Base-by-base conservation (phyloP, 2,113 vertebrate genomes). In the Hypomesus transpacificus region DNA sequence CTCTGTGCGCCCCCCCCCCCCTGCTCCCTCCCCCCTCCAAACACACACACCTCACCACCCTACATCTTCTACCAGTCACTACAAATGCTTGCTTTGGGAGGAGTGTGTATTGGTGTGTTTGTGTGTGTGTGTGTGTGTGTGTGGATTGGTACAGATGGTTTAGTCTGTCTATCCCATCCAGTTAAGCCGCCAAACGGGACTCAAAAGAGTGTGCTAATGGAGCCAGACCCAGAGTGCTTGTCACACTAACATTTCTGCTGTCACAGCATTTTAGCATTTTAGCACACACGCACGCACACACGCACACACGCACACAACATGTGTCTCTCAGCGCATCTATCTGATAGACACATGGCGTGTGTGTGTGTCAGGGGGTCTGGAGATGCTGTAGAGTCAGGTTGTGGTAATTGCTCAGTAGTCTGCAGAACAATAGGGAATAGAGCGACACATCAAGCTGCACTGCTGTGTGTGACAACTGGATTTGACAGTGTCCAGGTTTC, bases 11-110 rank as follows among this genome's bases (percentile, higher is more conserved):
- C 79, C 78, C 80, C 78, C 68, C 66, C 70, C 5, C 39, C 9
- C 80, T 90, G 75, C 75, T 84, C 82, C 79, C 78, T 79, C 77
- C 68, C 66, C 70, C 5, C 39, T 66, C 39, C 39, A 46, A 46
- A 46, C 9, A 46, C 39, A 46, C 39, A 46, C 39, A 46, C 39
- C 39, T 46, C 39, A 46, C 39, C 39, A 46, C 39, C 39, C 39
- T 11, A 46, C 39, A 46, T 46, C 39, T 74, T 66, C 50, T 74
- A 73, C 81, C 76, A 66, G 66, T 75, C 69, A 76, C 83, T 82
- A 94, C 91, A 92, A 96, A 94, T 91, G 91, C 90, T 86, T 91
- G 86, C 87, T 87, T 71, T 84, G 86, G 84, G 86, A 86, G 63
- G 71, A 5, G 65, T 39, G 73, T 2, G 66, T 46, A 64, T 14